A percentile compares a stretch with the other conserved stretches of the same genome.
phyloP scores from a whole-genome alignment of 2,113 vertebrate genomes.

The Sturnira hondurensis region DNA sequence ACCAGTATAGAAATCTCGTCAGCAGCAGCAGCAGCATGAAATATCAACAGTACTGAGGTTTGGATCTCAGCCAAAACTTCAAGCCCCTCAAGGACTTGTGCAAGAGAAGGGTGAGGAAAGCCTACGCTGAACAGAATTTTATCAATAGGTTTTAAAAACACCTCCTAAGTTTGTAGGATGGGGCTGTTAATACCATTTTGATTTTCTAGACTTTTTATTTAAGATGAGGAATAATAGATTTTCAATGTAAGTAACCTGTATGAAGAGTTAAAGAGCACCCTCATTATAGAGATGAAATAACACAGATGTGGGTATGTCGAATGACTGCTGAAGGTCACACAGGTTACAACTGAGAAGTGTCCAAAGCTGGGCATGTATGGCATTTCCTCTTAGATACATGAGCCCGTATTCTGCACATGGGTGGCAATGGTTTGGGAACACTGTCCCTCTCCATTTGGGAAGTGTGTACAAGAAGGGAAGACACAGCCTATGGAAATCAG shows the following conservation, averaged over 20 bases:
- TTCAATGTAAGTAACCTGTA: background rate
- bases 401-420: background rate
- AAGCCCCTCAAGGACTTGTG: too few species aligned
- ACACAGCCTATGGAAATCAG: background rate
- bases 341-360: background rate
- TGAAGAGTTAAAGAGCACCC: background rate
- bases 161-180: too few species aligned
- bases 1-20: too few species aligned
- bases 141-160: too few species aligned
- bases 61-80: too few species aligned
- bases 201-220: background rate
- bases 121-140: too few species aligned
- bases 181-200: too few species aligned
- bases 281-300: too few species aligned
- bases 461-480: background rate
- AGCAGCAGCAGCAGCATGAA: too few species aligned
- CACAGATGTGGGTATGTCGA: background rate
- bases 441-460: background rate
- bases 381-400: background rate
- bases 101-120: too few species aligned
- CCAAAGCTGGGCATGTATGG: background rate
- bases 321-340: background rate
- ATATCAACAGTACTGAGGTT: too few species aligned
- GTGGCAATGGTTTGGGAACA: background rate
- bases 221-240: background rate